These are phyloP conservation scores for Norana najaformis DNA, from an alignment of 2,888 invertebrate species.

Conservation along the genomic window DNA sequence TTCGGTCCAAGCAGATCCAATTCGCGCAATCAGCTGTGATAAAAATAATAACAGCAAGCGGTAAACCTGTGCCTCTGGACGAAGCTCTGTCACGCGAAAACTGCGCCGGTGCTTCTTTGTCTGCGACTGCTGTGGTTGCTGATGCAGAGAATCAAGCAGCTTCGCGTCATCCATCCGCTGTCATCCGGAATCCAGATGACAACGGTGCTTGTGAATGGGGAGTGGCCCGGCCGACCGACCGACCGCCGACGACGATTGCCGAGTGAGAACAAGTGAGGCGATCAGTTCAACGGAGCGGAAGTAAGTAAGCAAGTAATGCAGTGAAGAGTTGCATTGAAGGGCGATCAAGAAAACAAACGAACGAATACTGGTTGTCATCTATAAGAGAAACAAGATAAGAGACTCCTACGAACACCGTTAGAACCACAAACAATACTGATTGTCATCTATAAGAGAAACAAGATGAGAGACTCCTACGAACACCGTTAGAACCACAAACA, in stretches of 20 bases:
- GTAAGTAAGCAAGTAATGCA: background rate
- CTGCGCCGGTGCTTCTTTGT: background rate
- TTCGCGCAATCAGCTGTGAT: conserved; percentile 3
- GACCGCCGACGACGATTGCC: background rate
- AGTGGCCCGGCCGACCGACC: too few species aligned
- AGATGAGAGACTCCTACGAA: too few species aligned
- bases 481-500: too few species aligned
- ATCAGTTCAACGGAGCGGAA: background rate
- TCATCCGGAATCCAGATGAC: background rate
- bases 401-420: background rate
- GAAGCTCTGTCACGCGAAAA: conserved; percentile 2
- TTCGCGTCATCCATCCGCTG: background rate
- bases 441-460: too few species aligned
- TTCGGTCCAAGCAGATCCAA: background rate
- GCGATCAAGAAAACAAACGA: background rate
- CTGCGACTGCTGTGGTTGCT: background rate
- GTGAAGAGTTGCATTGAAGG: background rate
- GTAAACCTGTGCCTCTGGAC: background rate
- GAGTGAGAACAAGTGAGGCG: background rate
- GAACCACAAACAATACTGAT: too few species aligned
- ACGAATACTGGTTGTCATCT: background rate
- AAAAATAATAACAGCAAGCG: background rate
- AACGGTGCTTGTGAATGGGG: too few species aligned
- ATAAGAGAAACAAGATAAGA: background rate
- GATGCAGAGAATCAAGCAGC: background rate